Percentiles rank a stretch among this genome's conserved stretches.
These are phyloP conservation scores for Melinopterus prodromus DNA, from an alignment of 2,888 invertebrate genomes.

Conservation along the genomic window DNA sequence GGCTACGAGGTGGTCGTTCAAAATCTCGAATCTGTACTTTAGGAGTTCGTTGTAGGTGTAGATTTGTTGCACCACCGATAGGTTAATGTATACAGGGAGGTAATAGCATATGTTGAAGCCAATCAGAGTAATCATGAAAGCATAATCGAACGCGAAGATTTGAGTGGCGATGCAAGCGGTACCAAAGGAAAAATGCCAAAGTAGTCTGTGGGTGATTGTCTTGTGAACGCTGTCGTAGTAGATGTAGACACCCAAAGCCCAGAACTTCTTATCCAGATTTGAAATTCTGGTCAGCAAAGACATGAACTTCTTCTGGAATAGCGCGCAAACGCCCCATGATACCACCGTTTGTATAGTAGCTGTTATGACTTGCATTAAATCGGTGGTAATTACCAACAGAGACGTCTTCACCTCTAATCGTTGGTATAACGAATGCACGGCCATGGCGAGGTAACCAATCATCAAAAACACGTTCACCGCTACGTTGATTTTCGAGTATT, in stretches of 20 bases:
- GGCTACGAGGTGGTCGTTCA: constrained; percentile 43
- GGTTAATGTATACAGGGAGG: constrained; percentile 39
- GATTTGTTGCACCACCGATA: constrained; percentile 41
- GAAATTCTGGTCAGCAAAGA: constrained; percentile 41
- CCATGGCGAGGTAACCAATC: constrained; percentile 27
- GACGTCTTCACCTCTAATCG: constrained; percentile 23
- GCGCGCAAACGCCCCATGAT: constrained; percentile 39
- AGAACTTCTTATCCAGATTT: constrained; percentile 43
- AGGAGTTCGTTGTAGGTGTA: constrained; percentile 40
- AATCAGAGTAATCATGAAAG: constrained; percentile 13
- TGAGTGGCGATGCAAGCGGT: constrained; percentile 37
- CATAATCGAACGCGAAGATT: constrained; percentile 32
- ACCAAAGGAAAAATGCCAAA: constrained; percentile 26
- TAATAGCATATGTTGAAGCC: constrained; percentile 37
- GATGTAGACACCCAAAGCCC: constrained; percentile 43
- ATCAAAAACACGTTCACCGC: constrained; percentile 27
- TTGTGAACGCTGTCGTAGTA: constrained; percentile 42
- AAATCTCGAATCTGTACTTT: constrained; percentile 40
- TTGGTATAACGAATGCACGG: constrained; percentile 28
- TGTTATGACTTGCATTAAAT: constrained; percentile 37
- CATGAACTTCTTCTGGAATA: constrained; percentile 41
- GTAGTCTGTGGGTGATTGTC: constrained; percentile 35
- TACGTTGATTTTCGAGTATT: constrained; percentile 35
- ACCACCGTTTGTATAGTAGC: constrained; percentile 38
- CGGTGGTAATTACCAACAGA: constrained; percentile 32